Evolutionary conservation across 2,113 vertebrate genomes (phyloP), one percentile per base, ranked within the genome.

Genomic region (Macquaria ambigua): DNA sequence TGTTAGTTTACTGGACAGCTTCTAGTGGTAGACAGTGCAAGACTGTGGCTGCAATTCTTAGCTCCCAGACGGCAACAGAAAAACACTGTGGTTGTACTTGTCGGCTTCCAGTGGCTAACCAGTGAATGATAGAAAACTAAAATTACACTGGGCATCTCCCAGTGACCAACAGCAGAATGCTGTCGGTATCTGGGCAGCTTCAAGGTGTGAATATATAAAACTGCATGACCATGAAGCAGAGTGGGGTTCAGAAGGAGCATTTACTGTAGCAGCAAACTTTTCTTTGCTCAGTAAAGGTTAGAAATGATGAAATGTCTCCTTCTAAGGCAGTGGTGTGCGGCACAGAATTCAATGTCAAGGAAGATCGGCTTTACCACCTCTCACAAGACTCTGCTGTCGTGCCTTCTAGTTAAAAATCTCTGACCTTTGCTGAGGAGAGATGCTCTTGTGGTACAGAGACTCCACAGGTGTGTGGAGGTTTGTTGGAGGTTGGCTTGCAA

Each of bases 81-180:
- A 39, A 50, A n/a, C 34, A 18, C 1, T 56, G 52, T 48, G 4
- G 59, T 58, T 77, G 48, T 56, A 48, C 16, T 39, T 61, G 58
- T 25, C 68, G 20, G 16, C 58, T 46, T 28, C 10, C n/a, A 43
- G 37, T 55, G 62, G 77, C 46, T 81, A 76, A 75, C 70, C 46
- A 63, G 1, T 56, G 34, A 55, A 52, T 15, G n/a, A 71, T 15
- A 53, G 20, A 18, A 53, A 67, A 23, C 9, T 20, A 59, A 34
- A 34, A 70, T 52, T 53, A 37, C n/a, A 71, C 16, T 43, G 59
- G 4, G 43, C 31, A 21, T 39, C 31, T 58, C 20, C 59, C n/a
- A 34, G 18, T 25, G 15, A 34, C 6, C 2, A 41, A 37, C 48
- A 61, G 8, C 10, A 61, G 28, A 58, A 68, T 41, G 18, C 2